Evolutionary conservation across 2,888 invertebrate genomes (phyloP).

Genomic region (Spilosoma lubricipeda): DNA sequence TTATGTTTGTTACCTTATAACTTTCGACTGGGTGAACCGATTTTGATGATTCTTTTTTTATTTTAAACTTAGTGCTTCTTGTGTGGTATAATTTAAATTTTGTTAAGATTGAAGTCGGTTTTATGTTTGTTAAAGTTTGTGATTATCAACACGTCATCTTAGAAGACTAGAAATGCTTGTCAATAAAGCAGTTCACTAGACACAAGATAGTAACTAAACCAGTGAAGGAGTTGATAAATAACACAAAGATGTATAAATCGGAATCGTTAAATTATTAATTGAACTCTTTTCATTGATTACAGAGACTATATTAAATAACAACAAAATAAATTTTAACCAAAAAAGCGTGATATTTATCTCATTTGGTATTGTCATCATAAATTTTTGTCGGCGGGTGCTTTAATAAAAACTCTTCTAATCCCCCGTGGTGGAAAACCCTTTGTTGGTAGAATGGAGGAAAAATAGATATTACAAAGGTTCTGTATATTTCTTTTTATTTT

Average conservation of each 20-base stretch:
- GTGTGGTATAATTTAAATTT: too few species aligned
- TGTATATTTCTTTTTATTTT: conserved; percentile 24
- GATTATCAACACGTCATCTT: too few species aligned
- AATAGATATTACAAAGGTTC: conserved; percentile 42
- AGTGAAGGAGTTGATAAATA: too few species aligned
- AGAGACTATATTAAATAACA: conserved; percentile 37
- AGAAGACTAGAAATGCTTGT: neutral
- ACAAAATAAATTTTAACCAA: conserved; percentile 29
- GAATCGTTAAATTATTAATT: too few species aligned
- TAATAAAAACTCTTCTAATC: conserved; percentile 49
- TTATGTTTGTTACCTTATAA: too few species aligned
- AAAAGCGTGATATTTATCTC: conserved; percentile 42
- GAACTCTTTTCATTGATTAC: conserved; percentile 12
- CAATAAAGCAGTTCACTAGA: neutral
- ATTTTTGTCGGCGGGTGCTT: conserved; percentile 35
- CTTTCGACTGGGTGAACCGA: too few species aligned
- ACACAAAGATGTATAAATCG: too few species aligned
- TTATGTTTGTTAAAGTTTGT: too few species aligned
- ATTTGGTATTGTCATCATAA: conserved; percentile 32
- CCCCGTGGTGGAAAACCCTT: conserved; percentile 38
- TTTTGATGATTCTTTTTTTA: too few species aligned
- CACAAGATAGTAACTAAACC: neutral
- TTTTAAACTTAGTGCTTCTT: too few species aligned
- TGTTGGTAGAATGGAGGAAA: conserved; percentile 42
- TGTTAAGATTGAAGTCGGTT: too few species aligned